phyloP scores from a whole-genome alignment of 2,888 invertebrate genomes.

The Lycocerus yunnanus region DNA sequence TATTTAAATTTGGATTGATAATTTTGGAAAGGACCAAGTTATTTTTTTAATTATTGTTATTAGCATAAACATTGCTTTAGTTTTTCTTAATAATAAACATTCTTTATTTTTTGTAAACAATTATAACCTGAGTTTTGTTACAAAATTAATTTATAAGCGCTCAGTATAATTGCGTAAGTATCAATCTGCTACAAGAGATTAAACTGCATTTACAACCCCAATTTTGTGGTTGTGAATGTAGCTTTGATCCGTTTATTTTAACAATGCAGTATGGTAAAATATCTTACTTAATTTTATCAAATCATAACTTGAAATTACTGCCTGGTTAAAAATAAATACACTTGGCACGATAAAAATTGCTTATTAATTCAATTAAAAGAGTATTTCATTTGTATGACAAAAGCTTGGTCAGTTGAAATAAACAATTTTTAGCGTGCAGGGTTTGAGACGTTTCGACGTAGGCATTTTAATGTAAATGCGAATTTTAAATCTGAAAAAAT shows the following conservation, averaged over 20 bases:
- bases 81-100: not conserved
- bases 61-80: not conserved
- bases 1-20: conserved; percentile 1
- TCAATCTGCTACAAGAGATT: not conserved
- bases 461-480: not conserved
- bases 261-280: not conserved
- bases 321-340: not conserved
- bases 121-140: not conserved
- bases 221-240: not conserved
- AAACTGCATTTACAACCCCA: not conserved
- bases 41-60: not conserved
- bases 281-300: not conserved
- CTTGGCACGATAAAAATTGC: not conserved
- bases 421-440: not conserved
- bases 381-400: too few species aligned
- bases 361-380: not conserved
- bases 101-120: not conserved
- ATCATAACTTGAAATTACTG: not conserved
- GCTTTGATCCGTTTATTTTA: not conserved
- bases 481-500: not conserved
- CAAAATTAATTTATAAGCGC: not conserved
- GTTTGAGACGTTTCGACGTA: not conserved
- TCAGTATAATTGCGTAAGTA: not conserved
- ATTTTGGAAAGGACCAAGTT: conserved; percentile 14
- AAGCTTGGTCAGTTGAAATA: not conserved